Percentiles rank a stretch among this genome's conserved stretches.
Evolutionary conservation across 2,113 vertebrate species (phyloP).

Genomic region (Todiramphus chloris): DNA sequence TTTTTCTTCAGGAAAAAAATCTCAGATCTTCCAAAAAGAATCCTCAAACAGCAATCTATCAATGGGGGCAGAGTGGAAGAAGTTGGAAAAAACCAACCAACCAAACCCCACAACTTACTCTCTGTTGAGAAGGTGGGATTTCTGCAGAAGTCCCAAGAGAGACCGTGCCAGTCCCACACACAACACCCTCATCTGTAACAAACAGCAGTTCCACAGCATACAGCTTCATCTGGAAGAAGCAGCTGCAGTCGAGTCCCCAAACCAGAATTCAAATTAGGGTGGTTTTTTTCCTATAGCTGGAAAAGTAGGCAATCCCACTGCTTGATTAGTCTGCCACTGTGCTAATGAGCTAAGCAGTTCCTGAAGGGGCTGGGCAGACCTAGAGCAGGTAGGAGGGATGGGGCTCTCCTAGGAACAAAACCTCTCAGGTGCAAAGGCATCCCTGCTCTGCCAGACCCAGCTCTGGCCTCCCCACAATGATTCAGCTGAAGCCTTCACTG

Average conservation of each 20-base stretch:
- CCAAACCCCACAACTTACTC: background rate
- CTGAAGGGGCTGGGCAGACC: background rate
- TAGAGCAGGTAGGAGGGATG: background rate
- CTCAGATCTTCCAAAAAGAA: background rate
- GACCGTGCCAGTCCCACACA: fast-evolving
- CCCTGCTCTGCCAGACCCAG: fast-evolving
- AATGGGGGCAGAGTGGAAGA: background rate
- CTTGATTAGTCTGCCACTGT: background rate
- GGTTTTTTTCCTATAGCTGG: background rate
- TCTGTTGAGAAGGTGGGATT: background rate
- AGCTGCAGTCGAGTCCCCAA: background rate
- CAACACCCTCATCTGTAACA: background rate
- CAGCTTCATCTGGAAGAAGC: background rate
- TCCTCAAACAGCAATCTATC: background rate
- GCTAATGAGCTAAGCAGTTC: background rate
- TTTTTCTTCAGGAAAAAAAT: background rate
- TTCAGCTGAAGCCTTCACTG: fast-evolving
- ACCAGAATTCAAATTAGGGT: background rate
- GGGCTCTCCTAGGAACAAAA: fast-evolving
- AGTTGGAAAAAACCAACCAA: background rate
- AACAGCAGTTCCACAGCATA: background rate
- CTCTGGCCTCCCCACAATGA: fast-evolving
- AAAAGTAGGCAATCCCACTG: background rate
- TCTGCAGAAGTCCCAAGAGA: background rate
- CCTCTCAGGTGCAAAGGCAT: fast-evolving